Percentiles rank a stretch among this genome's conserved stretches.
These are phyloP conservation scores for Chrysolina haemoptera DNA, from an alignment of 2,888 invertebrate species.

Conservation along the genomic window DNA sequence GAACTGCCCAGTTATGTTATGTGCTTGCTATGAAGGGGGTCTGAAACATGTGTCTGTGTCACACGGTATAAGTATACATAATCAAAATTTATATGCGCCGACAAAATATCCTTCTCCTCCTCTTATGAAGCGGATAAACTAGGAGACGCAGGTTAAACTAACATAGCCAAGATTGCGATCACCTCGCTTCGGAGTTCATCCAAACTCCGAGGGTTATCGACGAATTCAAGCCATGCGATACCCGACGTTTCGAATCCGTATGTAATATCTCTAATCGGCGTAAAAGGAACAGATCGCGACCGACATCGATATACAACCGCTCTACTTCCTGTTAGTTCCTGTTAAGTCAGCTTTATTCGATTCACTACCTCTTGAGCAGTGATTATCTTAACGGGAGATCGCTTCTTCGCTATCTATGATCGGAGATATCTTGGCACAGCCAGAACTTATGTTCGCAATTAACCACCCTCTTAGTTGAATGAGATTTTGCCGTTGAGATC, in stretches of 20 bases:
- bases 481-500: constrained; percentile 15
- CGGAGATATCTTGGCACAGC: constrained; percentile 10
- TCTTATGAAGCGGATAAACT: background rate
- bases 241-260: background rate
- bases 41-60: no score
- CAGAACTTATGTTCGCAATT: constrained; percentile 21
- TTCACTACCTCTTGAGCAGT: constrained; percentile 23
- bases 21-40: no score
- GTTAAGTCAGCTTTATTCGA: constrained; percentile 16
- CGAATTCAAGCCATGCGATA: constrained; percentile 1
- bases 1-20: no score
- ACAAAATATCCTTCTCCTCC: no score
- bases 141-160: background rate
- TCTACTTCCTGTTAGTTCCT: constrained; percentile 24
- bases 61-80: no score
- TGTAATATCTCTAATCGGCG: constrained; percentile 4
- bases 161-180: background rate
- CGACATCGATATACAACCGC: constrained; percentile 6
- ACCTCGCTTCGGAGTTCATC: background rate
- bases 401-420: constrained; percentile 1
- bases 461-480: constrained; percentile 24
- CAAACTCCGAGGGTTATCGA: constrained; percentile 1
- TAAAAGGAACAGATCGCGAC: background rate
- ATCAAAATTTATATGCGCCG: no score
- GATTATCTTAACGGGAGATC: constrained; percentile 21